Base-by-base conservation (phyloP, 1,140 invertebrate genomes). In the Pseudomyrmex flavicornis region DNA sequence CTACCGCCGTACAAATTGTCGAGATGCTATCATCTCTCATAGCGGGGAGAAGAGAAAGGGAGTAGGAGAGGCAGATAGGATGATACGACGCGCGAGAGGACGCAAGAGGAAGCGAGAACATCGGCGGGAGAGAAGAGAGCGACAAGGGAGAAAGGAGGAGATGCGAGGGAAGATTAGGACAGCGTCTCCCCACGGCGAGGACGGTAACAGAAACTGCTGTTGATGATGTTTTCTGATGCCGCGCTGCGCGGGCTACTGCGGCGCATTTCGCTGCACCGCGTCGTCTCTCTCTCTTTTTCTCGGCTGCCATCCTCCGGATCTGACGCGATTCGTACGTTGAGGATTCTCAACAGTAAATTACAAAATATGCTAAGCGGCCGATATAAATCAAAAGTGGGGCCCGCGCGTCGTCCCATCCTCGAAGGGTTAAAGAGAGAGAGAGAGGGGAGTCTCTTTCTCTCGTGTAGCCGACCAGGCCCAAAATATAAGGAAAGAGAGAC, bases 371-470 rank as follows among this genome's bases (percentile, higher is more conserved):
- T 94, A 94, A 94, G 92, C 92, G 92, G 85, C 84, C 89, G 93
- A 94, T 94, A 94, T 94, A 94, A 94, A 94, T 94, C 93, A 94
- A 94, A 93, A 93, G 88, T 91, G 86, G 89, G 91, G 84, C 85
- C 90, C 69, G 85, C 80, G 85, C 84, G 76, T 75, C 77, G 62
- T 76, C 77, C 83, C 61, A 62, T 70, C n/a, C 35, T n/a, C 66
- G 59, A 73, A 44, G 68, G 77, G 35, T 44, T 58, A 54, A 58
- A 22, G 35, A 54, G 22, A 61, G 10, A 56, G n/a, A 46, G 1
- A 46, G 61, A 54, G 74, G 84, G 44, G 44, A 56, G 54, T 80
- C 72, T 80, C 72, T 68, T 68, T 73, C 68, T 84, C 35, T 59
- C 73, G 58, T 61, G 44, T 80, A 50, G 76, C 62, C 52, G 46